Evolutionary conservation across 2,888 invertebrate species (phyloP).

Genomic region (Lasius platythorax): DNA sequence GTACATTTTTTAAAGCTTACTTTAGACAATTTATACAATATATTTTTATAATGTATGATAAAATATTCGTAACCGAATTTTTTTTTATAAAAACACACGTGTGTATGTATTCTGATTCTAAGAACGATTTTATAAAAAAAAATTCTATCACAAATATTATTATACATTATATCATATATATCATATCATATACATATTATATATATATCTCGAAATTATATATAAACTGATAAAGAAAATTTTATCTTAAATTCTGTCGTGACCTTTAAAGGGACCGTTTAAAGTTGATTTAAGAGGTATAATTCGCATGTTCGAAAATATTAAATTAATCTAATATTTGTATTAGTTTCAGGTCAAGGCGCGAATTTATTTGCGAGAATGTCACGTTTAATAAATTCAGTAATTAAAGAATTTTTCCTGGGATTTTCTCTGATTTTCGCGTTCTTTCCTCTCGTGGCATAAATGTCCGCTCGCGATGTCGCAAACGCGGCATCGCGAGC

Average conservation of each 20-base stretch:
- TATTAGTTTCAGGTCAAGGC: neutral
- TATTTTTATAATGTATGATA: neutral
- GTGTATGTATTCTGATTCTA: too few species aligned
- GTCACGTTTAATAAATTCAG: constrained; percentile 19
- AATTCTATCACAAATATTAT: too few species aligned
- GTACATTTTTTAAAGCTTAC: neutral
- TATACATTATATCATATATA: too few species aligned
- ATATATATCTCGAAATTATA: neutral
- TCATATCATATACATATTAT: too few species aligned
- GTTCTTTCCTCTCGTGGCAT: neutral
- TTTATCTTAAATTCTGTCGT: neutral
- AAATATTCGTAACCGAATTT: neutral
- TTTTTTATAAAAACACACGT: neutral
- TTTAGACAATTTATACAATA: too few species aligned
- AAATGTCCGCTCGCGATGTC: constrained; percentile 24
- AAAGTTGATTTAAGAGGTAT: neutral
- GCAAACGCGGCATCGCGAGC: constrained; percentile 8
- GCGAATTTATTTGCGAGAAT: neutral
- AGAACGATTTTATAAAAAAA: too few species aligned
- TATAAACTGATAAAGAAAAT: neutral
- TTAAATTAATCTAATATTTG: neutral
- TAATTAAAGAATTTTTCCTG: neutral
- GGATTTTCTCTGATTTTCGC: neutral
- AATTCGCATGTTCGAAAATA: neutral
- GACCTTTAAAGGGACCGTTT: neutral